Evolutionary conservation across 2,888 invertebrate species (phyloP), one percentile per base, ranked within the genome.

Genomic region (Anticlea derivata): DNA sequence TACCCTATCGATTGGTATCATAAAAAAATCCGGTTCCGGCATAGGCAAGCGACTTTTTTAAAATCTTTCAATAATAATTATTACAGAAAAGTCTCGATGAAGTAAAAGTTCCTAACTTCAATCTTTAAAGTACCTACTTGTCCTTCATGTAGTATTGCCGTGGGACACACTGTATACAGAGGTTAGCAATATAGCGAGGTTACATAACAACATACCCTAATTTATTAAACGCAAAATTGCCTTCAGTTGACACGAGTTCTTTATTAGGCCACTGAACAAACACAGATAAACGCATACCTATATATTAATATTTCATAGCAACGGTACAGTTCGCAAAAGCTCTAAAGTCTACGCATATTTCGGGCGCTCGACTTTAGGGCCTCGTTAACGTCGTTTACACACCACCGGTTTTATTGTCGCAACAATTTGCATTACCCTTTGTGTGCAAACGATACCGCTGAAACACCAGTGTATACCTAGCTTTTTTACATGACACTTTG

Each of bases 351-450:
- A 44, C 35, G 50, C 44, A 58, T 58, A 59, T 57, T 59, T 55
- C 43, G 50, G 37, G 35, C 44, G 50, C 31, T 37, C 33, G 38
- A 50, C 49, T 56, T 61, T 55, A 59, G 55, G 54, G 50, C 55
- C 54, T 62, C 61, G 60, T 62, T 62, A 62, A 39, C 41, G 52
- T 40, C 52, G 60, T 60, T 62, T 56, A 52, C 60, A 58, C 58
- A 50, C 60, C 48, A 56, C 38, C 30, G 56, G 50, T 60, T 62
- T 60, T 62, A 62, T 60, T 60, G 54, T 50, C 44, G 29, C 41
- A 38, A 35, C 55, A 58, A 55, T 62, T 62, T 62, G 60, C 43
- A 48, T 60, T 52, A 62, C 50, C 60, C 58, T 58, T 60, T 60
- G 55, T 58, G 44, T 44, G 53, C 29, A 52, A 58, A 44, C 39